Conservation (phyloP, 2,888 invertebrate species). For the Ormyrus thymus region DNA sequence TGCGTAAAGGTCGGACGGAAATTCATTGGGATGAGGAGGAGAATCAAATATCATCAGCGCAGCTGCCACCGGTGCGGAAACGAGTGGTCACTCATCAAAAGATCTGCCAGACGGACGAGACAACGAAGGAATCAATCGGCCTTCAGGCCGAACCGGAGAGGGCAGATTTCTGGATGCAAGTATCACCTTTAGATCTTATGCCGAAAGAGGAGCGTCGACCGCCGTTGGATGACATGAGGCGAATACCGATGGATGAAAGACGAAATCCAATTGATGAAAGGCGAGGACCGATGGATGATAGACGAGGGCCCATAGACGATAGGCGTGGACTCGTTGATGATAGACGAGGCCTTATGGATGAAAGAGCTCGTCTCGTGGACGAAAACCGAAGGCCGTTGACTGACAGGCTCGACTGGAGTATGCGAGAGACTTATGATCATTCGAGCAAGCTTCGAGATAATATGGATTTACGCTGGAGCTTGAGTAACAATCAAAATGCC, state of each 20-base stretch:
- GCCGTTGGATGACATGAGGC: background rate
- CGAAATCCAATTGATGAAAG: background rate
- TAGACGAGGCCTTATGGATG: conserved; percentile 1
- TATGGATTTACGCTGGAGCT: conserved; percentile 69
- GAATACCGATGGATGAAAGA: background rate
- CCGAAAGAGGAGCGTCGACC: conserved; percentile 1
- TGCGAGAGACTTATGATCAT: conserved; percentile 67
- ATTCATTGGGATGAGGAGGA: conserved; percentile 68
- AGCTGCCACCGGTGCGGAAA: conserved; percentile 47
- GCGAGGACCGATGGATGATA: conserved; percentile 4
- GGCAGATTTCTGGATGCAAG: conserved; percentile 63
- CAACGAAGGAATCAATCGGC: conserved; percentile 57
- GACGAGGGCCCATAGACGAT: background rate
- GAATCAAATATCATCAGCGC: conserved; percentile 29
- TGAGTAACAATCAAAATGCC: conserved; percentile 61
- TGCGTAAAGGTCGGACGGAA: conserved; percentile 66
- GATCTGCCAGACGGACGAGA: conserved; percentile 71
- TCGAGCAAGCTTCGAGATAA: conserved; percentile 63
- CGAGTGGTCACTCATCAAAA: conserved; percentile 66
- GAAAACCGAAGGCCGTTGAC: conserved; percentile 62
- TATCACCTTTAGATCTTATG: conserved; percentile 58
- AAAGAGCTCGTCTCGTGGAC: background rate
- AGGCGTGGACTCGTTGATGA: background rate
- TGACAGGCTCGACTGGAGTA: conserved; percentile 71
- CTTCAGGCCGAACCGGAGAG: conserved; percentile 60